These are phyloP conservation scores for Orius laevigatus DNA, from an alignment of 1,140 invertebrate species.

Conservation along the genomic window DNA sequence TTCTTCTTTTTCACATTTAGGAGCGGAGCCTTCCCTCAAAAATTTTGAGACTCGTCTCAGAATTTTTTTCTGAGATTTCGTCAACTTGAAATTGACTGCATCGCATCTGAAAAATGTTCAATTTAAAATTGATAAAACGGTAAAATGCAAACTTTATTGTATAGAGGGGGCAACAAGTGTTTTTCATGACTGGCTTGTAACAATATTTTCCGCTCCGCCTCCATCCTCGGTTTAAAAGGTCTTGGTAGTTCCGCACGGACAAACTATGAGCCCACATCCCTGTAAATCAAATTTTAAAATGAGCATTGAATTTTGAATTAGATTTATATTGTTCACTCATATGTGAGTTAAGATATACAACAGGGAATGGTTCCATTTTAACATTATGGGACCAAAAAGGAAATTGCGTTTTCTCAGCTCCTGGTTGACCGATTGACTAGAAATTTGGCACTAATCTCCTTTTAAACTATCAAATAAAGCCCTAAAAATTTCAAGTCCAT, in stretches of 20 bases:
- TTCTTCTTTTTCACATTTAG: neutral
- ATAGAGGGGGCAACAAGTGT: conserved; percentile 89
- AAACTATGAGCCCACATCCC: conserved; percentile 79
- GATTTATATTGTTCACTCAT: too few relatives aligned
- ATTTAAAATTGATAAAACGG: conserved; percentile 1
- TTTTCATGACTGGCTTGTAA: conserved; percentile 84
- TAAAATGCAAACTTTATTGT: conserved; percentile 59
- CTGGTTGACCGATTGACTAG: too few relatives aligned
- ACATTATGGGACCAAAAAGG: too few relatives aligned
- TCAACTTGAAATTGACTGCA: conserved; percentile 55
- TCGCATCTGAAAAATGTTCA: conserved; percentile 52
- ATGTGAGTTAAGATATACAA: too few relatives aligned
- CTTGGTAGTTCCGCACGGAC: conserved; percentile 72
- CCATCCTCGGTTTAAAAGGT: conserved; percentile 90
- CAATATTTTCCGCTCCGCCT: conserved; percentile 86
- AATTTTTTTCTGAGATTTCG: conserved; percentile 84
- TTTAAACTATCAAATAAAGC: too few relatives aligned
- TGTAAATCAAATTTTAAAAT: conserved; percentile 25
- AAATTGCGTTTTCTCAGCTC: too few relatives aligned
- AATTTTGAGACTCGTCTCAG: conserved; percentile 70
- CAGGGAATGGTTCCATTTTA: too few relatives aligned
- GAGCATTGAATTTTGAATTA: too few relatives aligned
- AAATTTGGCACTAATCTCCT: too few relatives aligned
- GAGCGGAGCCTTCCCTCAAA: conserved; percentile 35
- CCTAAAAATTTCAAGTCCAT: too few relatives aligned